Percentiles rank a stretch among this genome's conserved stretches.
Conservation (phyloP, 2,888 invertebrate genomes). For the Mylabris sibirica region DNA sequence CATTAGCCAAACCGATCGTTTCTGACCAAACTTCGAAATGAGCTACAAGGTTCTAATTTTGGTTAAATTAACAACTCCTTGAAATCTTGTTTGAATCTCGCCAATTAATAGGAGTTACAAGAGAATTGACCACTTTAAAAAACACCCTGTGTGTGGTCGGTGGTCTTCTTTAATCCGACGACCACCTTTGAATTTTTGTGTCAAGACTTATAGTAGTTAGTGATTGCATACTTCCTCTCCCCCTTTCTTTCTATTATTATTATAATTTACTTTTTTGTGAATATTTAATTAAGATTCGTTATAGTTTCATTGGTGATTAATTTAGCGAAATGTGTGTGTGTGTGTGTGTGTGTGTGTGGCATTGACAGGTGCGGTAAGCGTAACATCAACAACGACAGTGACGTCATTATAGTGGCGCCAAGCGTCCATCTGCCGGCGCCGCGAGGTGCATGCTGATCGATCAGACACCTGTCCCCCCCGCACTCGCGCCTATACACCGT, state of each 20-base stretch:
- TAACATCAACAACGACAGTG: constrained; percentile 46
- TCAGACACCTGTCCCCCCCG: constrained; percentile 52
- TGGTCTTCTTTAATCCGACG: no score
- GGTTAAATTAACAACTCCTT: no score
- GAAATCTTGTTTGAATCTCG: no score
- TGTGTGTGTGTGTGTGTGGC: constrained; percentile 42
- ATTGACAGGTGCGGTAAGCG: constrained; percentile 46
- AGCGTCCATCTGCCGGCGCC: constrained; percentile 58
- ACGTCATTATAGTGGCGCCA: constrained; percentile 56
- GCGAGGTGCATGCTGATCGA: constrained; percentile 58
- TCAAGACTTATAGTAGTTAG: not conserved
- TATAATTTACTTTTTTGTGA: no score
- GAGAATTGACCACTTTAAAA: no score
- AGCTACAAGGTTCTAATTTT: no score
- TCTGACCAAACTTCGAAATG: no score
- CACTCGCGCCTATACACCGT: constrained; percentile 23
- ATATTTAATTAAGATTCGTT: not conserved
- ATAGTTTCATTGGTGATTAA: constrained; percentile 4
- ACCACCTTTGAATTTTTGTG: not conserved
- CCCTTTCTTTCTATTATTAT: not conserved
- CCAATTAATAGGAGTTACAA: no score
- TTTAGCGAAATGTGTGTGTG: constrained; percentile 19
- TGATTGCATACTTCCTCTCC: not conserved
- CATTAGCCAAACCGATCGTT: no score
- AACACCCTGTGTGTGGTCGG: constrained; percentile 11